A percentile compares a stretch with the other conserved stretches of the same genome.
These are phyloP conservation scores for Augochlora pura DNA, from an alignment of 1,140 invertebrate genomes.

Conservation along the genomic window DNA sequence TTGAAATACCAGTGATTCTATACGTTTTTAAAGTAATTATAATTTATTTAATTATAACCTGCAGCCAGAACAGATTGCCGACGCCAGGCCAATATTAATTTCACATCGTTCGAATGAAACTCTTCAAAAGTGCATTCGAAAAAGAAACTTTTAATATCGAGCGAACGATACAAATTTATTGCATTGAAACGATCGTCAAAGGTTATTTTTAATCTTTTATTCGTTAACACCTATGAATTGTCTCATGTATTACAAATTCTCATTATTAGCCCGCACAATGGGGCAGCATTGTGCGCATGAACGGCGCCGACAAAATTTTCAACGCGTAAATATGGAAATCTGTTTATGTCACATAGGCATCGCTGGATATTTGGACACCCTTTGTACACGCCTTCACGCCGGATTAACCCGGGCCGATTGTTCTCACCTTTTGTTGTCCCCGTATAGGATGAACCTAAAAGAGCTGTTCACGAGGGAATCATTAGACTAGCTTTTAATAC, in stretches of 20 bases:
- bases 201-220: no score
- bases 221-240: no score
- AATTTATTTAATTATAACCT: no score
- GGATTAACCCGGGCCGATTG: background rate
- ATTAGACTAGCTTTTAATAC: conserved; percentile 39
- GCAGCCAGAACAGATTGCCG: no score
- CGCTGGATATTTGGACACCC: background rate
- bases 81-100: no score
- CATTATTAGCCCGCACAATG: background rate
- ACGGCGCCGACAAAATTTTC: background rate
- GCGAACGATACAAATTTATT: no score
- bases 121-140: no score
- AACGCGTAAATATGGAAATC: background rate
- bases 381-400: background rate
- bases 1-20: no score
- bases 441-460: conserved; percentile 10
- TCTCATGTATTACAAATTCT: background rate
- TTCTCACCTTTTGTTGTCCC: background rate
- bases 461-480: conserved; percentile 14
- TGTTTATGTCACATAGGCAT: background rate
- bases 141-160: no score
- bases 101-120: no score
- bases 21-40: no score
- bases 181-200: no score
- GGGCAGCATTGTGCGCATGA: background rate